Conservation (phyloP, 2,888 invertebrate genomes). For the Leptopilina drosophilae region DNA sequence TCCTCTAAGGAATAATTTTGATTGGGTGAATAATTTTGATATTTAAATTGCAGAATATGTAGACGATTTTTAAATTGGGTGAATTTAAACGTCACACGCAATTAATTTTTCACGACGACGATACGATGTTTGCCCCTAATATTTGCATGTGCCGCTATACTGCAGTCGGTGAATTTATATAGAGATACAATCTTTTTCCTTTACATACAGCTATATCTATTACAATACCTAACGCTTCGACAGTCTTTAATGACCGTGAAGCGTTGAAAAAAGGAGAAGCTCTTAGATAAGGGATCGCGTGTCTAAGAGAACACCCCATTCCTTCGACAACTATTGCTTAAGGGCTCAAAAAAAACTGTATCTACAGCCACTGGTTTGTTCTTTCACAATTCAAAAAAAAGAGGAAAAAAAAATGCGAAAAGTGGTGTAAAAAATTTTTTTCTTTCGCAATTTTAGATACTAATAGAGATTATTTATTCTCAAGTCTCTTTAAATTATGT, state of each 20-base stretch:
- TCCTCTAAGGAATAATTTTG: no score
- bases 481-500: no score
- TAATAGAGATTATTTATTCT: neutral
- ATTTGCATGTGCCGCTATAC: constrained; percentile 40
- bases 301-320: constrained; percentile 32
- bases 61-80: neutral
- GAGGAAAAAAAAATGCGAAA: neutral
- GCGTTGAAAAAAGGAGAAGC: constrained; percentile 37
- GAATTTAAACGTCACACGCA: constrained; percentile 13
- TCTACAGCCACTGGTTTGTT: neutral
- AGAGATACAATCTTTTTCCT: constrained; percentile 39
- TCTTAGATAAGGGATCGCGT: constrained; percentile 36
- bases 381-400: neutral
- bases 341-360: neutral
- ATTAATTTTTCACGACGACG: constrained; percentile 40
- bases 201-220: constrained; percentile 27
- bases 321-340: neutral
- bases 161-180: constrained; percentile 26
- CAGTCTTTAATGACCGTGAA: constrained; percentile 36
- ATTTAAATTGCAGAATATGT: no score
- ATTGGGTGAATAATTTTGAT: no score
- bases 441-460: neutral
- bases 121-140: neutral
- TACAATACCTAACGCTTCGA: constrained; percentile 39
- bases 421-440: constrained; percentile 3